These are phyloP conservation scores for Hydrophis major DNA, from an alignment of 2,797 vertebrate species.

Conservation along the genomic window DNA sequence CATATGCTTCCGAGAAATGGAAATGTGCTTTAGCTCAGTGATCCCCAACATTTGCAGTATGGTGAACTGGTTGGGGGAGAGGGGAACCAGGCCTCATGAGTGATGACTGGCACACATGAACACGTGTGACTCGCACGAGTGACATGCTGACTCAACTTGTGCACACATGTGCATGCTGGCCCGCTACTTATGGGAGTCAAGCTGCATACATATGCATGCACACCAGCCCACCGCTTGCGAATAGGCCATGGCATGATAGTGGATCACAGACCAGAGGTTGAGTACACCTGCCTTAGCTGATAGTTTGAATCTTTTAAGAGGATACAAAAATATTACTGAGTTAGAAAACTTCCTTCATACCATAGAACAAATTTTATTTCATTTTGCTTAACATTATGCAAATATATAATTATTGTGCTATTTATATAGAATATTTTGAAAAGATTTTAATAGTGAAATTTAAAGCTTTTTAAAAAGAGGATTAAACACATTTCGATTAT, in stretches of 20 bases:
- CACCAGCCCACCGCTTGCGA: neutral
- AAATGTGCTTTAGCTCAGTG: neutral
- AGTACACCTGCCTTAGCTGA: neutral
- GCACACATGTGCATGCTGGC: neutral
- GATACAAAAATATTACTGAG: neutral
- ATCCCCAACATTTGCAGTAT: neutral
- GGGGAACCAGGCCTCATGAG: neutral
- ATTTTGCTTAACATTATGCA: conserved; percentile 23
- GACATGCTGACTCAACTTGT: neutral
- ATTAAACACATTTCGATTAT: conserved; percentile 44
- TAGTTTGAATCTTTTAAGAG: neutral
- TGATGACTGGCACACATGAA: neutral
- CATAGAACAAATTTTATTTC: conserved; percentile 19
- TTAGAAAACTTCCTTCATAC: conserved; percentile 12
- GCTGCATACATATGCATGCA: neutral
- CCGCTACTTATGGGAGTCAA: neutral
- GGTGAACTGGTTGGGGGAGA: neutral
- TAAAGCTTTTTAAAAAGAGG: conserved; percentile 26
- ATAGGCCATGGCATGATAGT: neutral
- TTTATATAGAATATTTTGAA: conserved; percentile 33
- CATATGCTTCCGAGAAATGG: neutral
- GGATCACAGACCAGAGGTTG: neutral
- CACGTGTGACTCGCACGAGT: rapidly evolving
- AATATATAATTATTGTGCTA: conserved; percentile 37
- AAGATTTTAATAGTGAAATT: conserved; percentile 41